Evolutionary conservation across 1,140 invertebrate genomes (phyloP), one percentile per base, ranked within the genome.

Genomic region (Aphidius ervi): DNA sequence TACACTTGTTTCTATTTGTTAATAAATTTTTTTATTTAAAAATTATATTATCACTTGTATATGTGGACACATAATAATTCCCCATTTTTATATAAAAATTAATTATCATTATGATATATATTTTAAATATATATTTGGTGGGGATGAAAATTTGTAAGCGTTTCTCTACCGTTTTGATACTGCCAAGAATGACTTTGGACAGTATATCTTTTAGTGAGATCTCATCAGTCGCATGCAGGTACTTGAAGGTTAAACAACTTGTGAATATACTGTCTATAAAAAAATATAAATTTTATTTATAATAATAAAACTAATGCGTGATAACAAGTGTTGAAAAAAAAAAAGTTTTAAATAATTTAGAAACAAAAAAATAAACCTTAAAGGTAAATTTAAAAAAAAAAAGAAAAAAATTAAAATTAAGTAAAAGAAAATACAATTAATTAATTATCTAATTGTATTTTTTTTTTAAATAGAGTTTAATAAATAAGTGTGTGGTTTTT

Each of bases 141-240:
- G 60, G 60, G 60, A 62, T 57, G 60, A 62, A 62, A 62, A 45
- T 31, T 40, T 45, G 55, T 57, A 55, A 56, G 45, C 42, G 23
- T 54, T 40, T 54, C 59, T 41, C 52, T 41, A 40, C 40, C 47
- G 60, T 62, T 62, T 62, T 55, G 55, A 20, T 62, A 57, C 60
- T 56, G 53, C 53, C 60, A 56, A 62, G 60, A 62, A 62, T 62
- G 55, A 47, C 55, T 52, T 39, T 6, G 49, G 60, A 43, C 42
- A 16, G 46, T 62, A 48, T 62, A 57, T 62, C 60, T 62, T 62
- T 53, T 20, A 62, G 60, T 57, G 57, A 62, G 46, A 62, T 62
- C 47, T 62, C 60, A 62, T 62, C 60, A 62, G 60, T 62, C 55
- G 60, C 49, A 62, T 62, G 49, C 60, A 62, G 55, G 60, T 62